Evolutionary conservation across 2,888 invertebrate species (phyloP).

Genomic region (Cephus spinipes): DNA sequence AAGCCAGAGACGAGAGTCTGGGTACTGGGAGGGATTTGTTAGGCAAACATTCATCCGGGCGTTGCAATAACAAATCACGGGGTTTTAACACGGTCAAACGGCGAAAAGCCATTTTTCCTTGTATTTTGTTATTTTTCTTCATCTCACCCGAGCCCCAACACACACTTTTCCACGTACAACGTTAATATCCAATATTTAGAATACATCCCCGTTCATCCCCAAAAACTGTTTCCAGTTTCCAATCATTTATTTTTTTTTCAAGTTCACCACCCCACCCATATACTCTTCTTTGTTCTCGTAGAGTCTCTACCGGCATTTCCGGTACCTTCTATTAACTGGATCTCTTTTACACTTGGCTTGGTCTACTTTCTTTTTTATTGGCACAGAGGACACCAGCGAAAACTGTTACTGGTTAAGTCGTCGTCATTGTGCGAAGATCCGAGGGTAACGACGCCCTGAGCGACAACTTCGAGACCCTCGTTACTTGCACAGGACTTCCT

Average conservation of each 20-base stretch:
- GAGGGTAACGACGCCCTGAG: background rate
- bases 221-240: background rate
- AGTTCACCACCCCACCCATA: background rate
- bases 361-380: background rate
- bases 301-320: background rate
- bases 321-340: background rate
- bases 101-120: background rate
- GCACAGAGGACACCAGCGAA: background rate
- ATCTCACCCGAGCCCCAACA: background rate
- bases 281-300: background rate
- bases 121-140: background rate
- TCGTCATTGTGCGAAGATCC: background rate
- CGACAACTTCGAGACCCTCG: background rate
- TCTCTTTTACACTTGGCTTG: background rate
- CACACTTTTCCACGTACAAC: constrained; percentile 14
- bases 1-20: constrained; percentile 15
- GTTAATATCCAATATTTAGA: background rate
- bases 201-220: background rate
- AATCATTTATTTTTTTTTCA: background rate
- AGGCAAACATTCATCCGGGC: constrained; percentile 54
- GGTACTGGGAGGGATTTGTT: constrained; percentile 51
- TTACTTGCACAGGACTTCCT: background rate
- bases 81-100: constrained; percentile 29
- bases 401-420: background rate
- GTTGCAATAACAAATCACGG: constrained; percentile 59